These are phyloP conservation scores for Pecten maximus DNA, from an alignment of 2,888 invertebrate species.

Conservation along the genomic window DNA sequence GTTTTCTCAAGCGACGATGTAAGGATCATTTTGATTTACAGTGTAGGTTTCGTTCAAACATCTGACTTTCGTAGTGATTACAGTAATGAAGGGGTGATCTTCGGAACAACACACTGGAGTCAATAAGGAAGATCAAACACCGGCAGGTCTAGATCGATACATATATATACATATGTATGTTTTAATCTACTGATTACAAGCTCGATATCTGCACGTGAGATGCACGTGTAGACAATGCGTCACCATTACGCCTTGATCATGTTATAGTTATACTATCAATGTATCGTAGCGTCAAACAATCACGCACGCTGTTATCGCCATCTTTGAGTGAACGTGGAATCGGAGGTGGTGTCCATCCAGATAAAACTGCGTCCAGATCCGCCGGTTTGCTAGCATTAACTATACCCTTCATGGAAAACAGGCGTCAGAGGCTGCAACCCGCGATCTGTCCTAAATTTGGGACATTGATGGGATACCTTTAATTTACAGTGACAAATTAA, in stretches of 20 bases:
- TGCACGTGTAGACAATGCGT: background rate
- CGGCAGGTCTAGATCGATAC: background rate
- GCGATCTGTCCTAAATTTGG: no score
- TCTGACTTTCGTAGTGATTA: background rate
- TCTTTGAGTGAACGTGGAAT: no score
- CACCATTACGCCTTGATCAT: background rate
- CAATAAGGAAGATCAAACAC: background rate
- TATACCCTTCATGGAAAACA: no score
- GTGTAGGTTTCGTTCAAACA: background rate
- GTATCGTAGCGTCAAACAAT: no score
- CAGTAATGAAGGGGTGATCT: background rate
- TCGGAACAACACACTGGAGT: background rate
- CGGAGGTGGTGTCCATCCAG: no score
- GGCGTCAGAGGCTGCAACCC: no score
- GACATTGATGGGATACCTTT: no score
- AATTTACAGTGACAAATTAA: no score
- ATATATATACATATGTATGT: background rate
- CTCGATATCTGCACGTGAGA: background rate
- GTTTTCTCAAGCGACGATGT: background rate
- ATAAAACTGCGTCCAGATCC: no score
- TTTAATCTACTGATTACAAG: constrained; percentile 23
- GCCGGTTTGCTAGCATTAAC: no score
- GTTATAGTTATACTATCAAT: no score
- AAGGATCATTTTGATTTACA: background rate
- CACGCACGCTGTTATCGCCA: no score